phyloP scores from a whole-genome alignment of 2,888 invertebrate genomes.

The Thumatha senex region DNA sequence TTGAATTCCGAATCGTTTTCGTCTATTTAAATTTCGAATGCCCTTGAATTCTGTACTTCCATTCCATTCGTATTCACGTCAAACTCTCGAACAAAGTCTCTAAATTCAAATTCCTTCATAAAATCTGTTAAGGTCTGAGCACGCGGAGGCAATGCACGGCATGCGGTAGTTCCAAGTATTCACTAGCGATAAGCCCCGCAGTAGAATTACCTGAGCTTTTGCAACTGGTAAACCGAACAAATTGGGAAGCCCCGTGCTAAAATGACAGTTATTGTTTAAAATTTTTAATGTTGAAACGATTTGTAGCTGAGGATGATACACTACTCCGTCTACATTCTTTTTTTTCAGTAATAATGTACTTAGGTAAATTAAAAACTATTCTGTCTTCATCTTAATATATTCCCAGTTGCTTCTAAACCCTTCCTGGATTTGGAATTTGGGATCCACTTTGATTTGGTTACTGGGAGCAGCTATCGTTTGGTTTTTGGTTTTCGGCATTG shows the following conservation, averaged over 20 bases:
- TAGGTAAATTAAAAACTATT: too few species aligned
- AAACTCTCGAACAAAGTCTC: neutral
- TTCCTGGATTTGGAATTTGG: too few species aligned
- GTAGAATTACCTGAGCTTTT: slow-evolving; percentile 59
- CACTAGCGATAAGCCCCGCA: slow-evolving; percentile 54
- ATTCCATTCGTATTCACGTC: neutral
- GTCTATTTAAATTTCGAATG: neutral
- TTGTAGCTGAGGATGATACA: neutral
- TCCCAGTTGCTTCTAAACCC: too few species aligned
- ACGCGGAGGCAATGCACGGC: slow-evolving; percentile 8
- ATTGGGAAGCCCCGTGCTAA: slow-evolving; percentile 37
- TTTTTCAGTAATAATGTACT: too few species aligned
- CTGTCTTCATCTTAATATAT: too few species aligned
- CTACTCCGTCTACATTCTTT: neutral
- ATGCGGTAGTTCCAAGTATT: slow-evolving; percentile 44
- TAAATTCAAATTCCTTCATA: neutral
- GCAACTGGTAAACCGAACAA: slow-evolving; percentile 47
- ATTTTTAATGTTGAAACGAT: neutral
- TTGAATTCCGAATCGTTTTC: neutral
- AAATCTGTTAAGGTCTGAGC: neutral
- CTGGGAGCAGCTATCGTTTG: too few species aligned
- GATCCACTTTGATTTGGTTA: too few species aligned
- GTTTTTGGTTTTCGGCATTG: too few species aligned
- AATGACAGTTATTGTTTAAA: slow-evolving; percentile 4
- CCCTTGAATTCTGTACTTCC: neutral